Base-by-base conservation (phyloP, 23 tunicate genomes). In the Phallusia fumigata region DNA sequence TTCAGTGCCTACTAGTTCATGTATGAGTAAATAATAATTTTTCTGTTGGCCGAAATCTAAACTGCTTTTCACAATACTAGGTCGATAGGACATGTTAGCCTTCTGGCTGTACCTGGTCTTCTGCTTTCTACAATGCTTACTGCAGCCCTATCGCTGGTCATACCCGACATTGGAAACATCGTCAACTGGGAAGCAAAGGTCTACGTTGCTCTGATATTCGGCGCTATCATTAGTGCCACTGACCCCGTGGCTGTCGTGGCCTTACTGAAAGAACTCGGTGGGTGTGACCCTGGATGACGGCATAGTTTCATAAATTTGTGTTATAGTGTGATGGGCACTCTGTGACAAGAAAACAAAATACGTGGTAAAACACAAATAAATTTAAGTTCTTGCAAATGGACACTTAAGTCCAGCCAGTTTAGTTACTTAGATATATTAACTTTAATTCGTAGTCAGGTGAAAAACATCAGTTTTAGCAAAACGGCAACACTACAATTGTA, bases 211-310 rank as follows among this genome's bases (percentile, higher is more conserved):
- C 78, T 92, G 0, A 74, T 92, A 64, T 92, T 92, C 81, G 97
- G 97, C 0, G 77, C 97, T 36, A 92, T 92, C 64, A 87, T 92
- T 83, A 92, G 97, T 76, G 97, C 97, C 19, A 92, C 97, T 31
- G 97, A 92, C 65, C 97, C 97, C 0, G 91, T 92, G 22, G 97
- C 97, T 31, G 97, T 92, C 0, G 97, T 92, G n/a, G 97, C 97
- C 31, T 65, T 92, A 79, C 80, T 92, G 47, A 92, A 92, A 79
- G 97, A 92, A 15, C 79, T 92, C 36, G 92, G 92, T 88, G 8
- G 65, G 44, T 35, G 18, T 45, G 34, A 30, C 28, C 10, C 2
- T 65, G 5, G 16, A 52, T 33, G 13, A 51, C 15, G 13, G 69
- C 26, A 6, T 58, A 58, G 28, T 58, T 58, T 58, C 3, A 22